A percentile compares a stretch with the other conserved stretches of the same genome.
These are phyloP conservation scores for Brachyptera putata DNA, from an alignment of 2,888 invertebrate species.

Conservation along the genomic window DNA sequence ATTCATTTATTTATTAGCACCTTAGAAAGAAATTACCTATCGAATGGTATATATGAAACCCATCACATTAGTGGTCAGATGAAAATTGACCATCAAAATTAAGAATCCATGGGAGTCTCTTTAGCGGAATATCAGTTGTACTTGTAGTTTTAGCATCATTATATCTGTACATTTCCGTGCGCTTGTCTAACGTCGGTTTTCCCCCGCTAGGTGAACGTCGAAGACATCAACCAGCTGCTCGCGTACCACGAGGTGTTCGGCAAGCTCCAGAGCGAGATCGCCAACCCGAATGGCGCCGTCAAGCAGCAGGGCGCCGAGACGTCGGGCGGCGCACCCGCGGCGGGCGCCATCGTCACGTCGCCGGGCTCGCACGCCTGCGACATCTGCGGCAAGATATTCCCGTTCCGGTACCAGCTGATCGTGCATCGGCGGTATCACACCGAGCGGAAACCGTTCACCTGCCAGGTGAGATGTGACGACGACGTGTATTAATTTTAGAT, in stretches of 20 bases:
- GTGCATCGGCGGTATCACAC: conserved; percentile 82
- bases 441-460: conserved; percentile 78
- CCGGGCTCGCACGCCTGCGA: conserved; percentile 71
- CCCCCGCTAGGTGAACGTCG: conserved; percentile 56
- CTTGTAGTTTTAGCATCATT: too few species aligned
- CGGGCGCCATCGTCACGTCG: conserved; percentile 34
- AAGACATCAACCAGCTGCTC: conserved; percentile 76
- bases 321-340: conserved; percentile 46
- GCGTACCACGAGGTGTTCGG: conserved; percentile 85
- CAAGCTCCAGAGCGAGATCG: conserved; percentile 57
- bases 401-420: conserved; percentile 81
- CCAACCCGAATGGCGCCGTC: conserved; percentile 32
- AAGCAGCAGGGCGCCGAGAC: conserved; percentile 45
- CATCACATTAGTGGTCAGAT: too few species aligned
- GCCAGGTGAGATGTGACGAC: conserved; percentile 46
- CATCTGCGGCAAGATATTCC: conserved; percentile 81
- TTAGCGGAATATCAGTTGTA: too few species aligned
- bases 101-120: too few species aligned
- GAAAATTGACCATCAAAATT: too few species aligned
- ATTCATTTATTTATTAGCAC: too few species aligned
- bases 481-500: too few species aligned
- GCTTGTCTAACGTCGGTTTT: background rate
- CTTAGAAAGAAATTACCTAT: too few species aligned
- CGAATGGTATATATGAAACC: background rate
- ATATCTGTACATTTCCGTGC: too few species aligned